Conservation (phyloP, 2,888 invertebrate species). For the Orchesellides sinensis region DNA sequence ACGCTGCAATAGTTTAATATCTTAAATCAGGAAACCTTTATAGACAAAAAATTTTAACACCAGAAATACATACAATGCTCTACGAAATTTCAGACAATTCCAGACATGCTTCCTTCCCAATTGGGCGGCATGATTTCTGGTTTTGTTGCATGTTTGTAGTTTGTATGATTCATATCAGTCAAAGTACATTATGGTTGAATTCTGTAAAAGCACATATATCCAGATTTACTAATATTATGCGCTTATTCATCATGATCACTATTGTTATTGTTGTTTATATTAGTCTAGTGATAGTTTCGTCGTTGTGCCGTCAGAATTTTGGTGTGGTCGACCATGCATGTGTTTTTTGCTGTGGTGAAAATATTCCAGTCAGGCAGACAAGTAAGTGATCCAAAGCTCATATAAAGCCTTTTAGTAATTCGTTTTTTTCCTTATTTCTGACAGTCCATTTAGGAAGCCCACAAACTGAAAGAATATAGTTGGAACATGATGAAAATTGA, state of each 20-base stretch:
- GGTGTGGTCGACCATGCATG: not conserved
- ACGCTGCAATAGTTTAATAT: too few relatives aligned
- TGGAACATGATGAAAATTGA: conserved; percentile 37
- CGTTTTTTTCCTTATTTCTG: conserved; percentile 13
- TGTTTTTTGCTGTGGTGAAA: conserved; percentile 2
- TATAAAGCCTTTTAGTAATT: not conserved
- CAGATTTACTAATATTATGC: not conserved
- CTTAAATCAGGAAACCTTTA: too few relatives aligned
- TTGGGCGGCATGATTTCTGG: not conserved
- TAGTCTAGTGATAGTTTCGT: too few relatives aligned
- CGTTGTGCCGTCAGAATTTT: conserved; percentile 4
- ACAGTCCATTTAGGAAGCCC: conserved; percentile 35
- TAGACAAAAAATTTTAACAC: too few relatives aligned
- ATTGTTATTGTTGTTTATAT: not conserved
- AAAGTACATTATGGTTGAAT: not conserved
- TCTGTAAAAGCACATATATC: not conserved
- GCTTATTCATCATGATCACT: not conserved
- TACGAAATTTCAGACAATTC: not conserved
- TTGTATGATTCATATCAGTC: not conserved
- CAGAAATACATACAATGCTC: not conserved
- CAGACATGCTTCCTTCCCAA: conserved; percentile 1
- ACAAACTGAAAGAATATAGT: conserved; percentile 5
- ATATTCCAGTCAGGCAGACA: conserved; percentile 5
- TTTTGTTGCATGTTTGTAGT: not conserved
- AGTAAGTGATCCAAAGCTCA: conserved; percentile 8